Evolutionary conservation across 2,797 vertebrate genomes (phyloP), one percentile per base, ranked within the genome.

Genomic region (Acanthornis magna): DNA sequence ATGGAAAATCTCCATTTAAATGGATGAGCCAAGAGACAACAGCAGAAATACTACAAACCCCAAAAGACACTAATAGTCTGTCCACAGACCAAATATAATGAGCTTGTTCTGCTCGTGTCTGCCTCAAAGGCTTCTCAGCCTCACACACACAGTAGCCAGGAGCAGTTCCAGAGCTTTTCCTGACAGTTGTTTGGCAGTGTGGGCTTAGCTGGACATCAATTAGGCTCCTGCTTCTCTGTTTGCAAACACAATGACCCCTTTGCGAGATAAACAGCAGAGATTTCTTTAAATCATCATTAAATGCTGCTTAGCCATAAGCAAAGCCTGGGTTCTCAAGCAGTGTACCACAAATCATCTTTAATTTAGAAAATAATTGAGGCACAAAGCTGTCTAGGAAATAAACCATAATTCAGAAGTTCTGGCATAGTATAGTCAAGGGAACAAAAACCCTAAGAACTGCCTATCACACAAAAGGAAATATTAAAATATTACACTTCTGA

Each of bases 131-230:
- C 89, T 89, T 60, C 88, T 72, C 94, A 87, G 93, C 77, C 85
- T 94, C 81, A 71, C 73, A 83, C 80, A 91, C 70, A 95, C 96
- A 95, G 96, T 96, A 96, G 96, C 95, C 87, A 91, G 92, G 87
- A 96, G 88, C 71, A 96, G 47, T 89, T 96, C 96, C 97, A 97
- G 95, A 93, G 89, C 79, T 74, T 82, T 90, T 86, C 91, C 58
- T 94, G 95, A 96, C 97, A 91, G 92, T 95, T 96, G 68, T 95
- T 97, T 97, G 96, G 97, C 96, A 93, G 19, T 1, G 9, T 23
- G 70, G 34, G 47, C 70, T 77, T 66, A 78, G 80, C 84, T 96
- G 96, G 97, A 97, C 96, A 96, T 96, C 89, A 84, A 73, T 88
- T 92, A 93, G 72, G 70, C 60, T 86, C 86, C 88, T 92, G 95